These are phyloP conservation scores for Himantopus leucocephalus DNA, from an alignment of 2,113 vertebrate genomes.

Conservation along the genomic window DNA sequence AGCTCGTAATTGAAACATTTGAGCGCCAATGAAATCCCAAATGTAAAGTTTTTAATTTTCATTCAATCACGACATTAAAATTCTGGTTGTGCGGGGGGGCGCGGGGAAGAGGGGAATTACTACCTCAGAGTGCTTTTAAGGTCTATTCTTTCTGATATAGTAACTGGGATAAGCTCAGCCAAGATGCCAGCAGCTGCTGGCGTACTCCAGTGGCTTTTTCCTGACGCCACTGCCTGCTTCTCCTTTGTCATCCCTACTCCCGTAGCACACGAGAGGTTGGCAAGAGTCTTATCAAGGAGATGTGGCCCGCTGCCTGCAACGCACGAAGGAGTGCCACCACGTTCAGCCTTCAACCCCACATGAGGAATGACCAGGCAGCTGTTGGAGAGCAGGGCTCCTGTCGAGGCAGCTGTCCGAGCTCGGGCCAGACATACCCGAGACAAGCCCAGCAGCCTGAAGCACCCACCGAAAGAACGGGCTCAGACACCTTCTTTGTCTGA, in stretches of 20 bases:
- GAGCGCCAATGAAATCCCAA: slow-evolving; percentile 7
- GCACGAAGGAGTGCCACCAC: not conserved
- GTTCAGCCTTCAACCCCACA: not conserved
- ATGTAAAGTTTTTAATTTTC: slow-evolving; percentile 65
- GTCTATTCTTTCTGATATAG: not conserved
- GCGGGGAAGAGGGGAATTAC: not conserved
- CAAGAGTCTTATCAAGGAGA: not conserved
- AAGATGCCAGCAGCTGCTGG: not conserved
- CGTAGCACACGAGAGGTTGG: not conserved
- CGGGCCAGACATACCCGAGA: accelerated
- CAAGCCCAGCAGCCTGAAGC: not conserved
- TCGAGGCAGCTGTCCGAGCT: not conserved
- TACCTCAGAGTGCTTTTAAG: not conserved
- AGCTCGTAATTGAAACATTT: slow-evolving; percentile 25
- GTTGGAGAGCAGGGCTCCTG: not conserved
- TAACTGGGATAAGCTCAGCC: not conserved
- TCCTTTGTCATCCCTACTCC: not conserved
- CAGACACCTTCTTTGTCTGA: not conserved
- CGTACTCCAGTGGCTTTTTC: accelerated
- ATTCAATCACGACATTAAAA: slow-evolving; percentile 64
- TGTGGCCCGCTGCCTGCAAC: not conserved
- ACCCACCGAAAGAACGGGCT: not conserved
- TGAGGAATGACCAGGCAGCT: not conserved
- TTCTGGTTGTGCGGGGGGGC: not conserved
- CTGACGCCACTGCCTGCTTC: accelerated